Base-by-base conservation (phyloP, 2,797 vertebrate species). In the Gallinago nigripennis region DNA sequence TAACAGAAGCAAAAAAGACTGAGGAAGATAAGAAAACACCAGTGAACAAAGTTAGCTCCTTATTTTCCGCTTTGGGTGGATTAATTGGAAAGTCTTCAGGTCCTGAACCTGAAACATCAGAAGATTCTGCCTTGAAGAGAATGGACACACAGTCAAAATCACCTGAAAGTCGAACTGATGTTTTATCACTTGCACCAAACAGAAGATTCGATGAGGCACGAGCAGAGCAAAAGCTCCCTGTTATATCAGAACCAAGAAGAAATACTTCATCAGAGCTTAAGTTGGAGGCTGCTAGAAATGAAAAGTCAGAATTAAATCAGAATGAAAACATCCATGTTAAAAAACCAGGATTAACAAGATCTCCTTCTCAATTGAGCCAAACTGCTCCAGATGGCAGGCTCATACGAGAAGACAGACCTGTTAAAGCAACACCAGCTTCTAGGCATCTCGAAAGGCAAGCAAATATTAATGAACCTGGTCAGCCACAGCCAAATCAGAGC, bases 61-160 rank as follows among this genome's bases (percentile, higher is more conserved):
- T 99, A 28, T 98, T 99, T 96, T 99, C 99, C 46, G 97, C 98
- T 89, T 98, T 99, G 97, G 97, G 94, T 92, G 97, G 96, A 77
- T 90, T 97, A 31, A 98, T 99, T 86, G 97, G 96, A 35, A 99
- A 98, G 97, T 91, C 97, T 94, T 96, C 98, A 45, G 96, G 97
- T 89, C 95, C 95, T 64, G 98, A 97, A 84, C 63, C 92, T 43
- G 98, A 98, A 94, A 54, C 61, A 60, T 73, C 86, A 60, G 96
- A 97, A 51, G 86, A 93, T 83, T 85, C 70, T 69, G 8, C 78
- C 39, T 76, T 56, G 2, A 95, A 97, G 54, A 96, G 87, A 92
- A 57, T 25, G 28, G 88, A 95, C 60, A 71, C 81, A 6, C 46
- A 50, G 11, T 81, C 92, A 82, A 28, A 91, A 66, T 71, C 84